Conservation (phyloP, 2,888 invertebrate genomes). For the Rhagonycha fulva region DNA sequence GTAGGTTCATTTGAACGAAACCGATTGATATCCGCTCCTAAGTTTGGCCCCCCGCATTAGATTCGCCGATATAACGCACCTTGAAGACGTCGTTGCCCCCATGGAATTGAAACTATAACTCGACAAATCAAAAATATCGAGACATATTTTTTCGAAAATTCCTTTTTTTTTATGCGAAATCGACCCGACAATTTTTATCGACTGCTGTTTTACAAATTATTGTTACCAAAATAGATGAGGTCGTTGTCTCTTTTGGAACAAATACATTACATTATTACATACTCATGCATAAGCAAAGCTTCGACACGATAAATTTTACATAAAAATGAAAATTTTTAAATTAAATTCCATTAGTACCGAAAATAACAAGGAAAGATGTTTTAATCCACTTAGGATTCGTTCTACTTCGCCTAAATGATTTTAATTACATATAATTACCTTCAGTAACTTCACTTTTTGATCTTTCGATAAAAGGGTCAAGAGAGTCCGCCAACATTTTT, state of each 20-base stretch:
- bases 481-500: background rate
- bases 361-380: background rate
- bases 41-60: conserved; percentile 19
- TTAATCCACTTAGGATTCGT: background rate
- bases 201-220: background rate
- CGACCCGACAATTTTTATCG: conserved; percentile 5
- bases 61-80: conserved; percentile 19
- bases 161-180: background rate
- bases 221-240: conserved; percentile 4
- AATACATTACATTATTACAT: background rate
- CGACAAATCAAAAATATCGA: background rate
- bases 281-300: background rate
- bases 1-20: conserved; percentile 5
- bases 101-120: conserved; percentile 10
- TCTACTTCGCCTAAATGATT: background rate
- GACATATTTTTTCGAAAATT: background rate
- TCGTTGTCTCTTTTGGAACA: background rate
- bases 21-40: conserved; percentile 17
- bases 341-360: background rate
- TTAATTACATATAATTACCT: background rate
- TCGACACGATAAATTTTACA: background rate
- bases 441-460: background rate
- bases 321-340: background rate
- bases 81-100: conserved; percentile 20
- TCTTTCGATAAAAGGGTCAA: background rate